Percentiles rank a stretch among this genome's conserved stretches.
Conservation (phyloP, 2,888 invertebrate genomes). For the Drosophila quinaria region DNA sequence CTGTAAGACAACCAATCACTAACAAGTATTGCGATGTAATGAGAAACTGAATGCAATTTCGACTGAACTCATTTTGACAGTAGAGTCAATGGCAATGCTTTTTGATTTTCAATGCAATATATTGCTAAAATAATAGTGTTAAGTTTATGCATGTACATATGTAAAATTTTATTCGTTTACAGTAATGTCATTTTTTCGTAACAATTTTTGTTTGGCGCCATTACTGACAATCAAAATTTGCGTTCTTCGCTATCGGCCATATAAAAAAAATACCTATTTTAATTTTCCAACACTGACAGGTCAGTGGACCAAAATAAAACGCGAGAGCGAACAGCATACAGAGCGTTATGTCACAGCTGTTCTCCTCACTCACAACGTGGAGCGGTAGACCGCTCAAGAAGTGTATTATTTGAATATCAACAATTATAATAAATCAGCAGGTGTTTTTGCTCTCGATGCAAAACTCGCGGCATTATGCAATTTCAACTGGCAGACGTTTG, state of each 20-base stretch:
- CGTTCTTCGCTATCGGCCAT: background rate
- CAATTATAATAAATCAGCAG: constrained; percentile 72
- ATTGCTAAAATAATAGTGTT: background rate
- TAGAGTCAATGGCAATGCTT: constrained; percentile 24
- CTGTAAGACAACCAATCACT: constrained; percentile 28
- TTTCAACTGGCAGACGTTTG: constrained; percentile 67
- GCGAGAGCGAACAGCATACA: constrained; percentile 43
- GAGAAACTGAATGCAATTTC: constrained; percentile 25
- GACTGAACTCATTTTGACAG: constrained; percentile 34
- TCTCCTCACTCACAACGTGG: constrained; percentile 64
- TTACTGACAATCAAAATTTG: background rate
- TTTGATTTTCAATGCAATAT: background rate
- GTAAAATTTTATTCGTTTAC: background rate
- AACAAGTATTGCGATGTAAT: constrained; percentile 32
- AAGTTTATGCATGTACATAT: background rate
- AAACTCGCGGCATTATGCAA: constrained; percentile 73
- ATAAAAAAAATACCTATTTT: background rate
- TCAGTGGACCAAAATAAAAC: constrained; percentile 8
- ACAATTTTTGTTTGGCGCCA: constrained; percentile 5
- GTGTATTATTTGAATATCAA: constrained; percentile 46
- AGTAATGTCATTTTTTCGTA: background rate
- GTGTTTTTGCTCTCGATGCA: constrained; percentile 69
- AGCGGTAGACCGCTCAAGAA: constrained; percentile 36
- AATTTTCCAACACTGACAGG: constrained; percentile 13
- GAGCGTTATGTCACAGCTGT: constrained; percentile 59